Evolutionary conservation across 2,797 vertebrate genomes (phyloP), one percentile per base, ranked within the genome.

Genomic region (Smutsia temminckii): DNA sequence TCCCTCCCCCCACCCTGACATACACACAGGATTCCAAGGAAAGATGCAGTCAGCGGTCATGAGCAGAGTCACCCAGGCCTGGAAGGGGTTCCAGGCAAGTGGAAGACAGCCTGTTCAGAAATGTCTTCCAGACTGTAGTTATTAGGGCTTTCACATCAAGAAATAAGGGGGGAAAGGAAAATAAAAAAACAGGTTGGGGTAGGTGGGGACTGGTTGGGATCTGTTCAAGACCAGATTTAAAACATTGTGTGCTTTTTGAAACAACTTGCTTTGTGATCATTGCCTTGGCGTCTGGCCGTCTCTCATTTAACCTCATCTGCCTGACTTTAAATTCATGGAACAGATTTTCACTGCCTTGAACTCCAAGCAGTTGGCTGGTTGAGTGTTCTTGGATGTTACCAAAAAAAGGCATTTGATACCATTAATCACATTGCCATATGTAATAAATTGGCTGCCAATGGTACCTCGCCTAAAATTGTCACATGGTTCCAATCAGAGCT

Each of bases 351-450:
- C 96, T 97, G 97, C 94, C 97, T 98, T 98, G 98, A 98, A 98
- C 93, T 97, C 96, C 0, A 0, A 53, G 95, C 97, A 98, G 86
- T 96, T 98, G 98, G 98, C 98, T 93, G 37, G 95, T 51, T 16
- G 86, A 92, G 91, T 90, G 98, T 95, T 97, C 97, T 97, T 97
- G 96, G 97, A 95, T 90, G 95, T 97, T 97, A 97, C 96, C 46
- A 96, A 93, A 96, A 96, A 97, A 96, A 97, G 97, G 95, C 98
- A 98, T 98, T 98, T 97, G 98, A 98, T 98, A 98, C 97, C 98
- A 98, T 98, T 98, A 98, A 98, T 98, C 98, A 98, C 98, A 97
- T 98, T 98, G 98, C 98, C 98, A 98, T 98, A 98, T 98, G 98
- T 98, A 98, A 98, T 97, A 98, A 98, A 98, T 98, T 98, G 98